Evolutionary conservation across 92 coral and sea anemone genomes (phyloP).

Genomic region (Pocillopora meandrina): DNA sequence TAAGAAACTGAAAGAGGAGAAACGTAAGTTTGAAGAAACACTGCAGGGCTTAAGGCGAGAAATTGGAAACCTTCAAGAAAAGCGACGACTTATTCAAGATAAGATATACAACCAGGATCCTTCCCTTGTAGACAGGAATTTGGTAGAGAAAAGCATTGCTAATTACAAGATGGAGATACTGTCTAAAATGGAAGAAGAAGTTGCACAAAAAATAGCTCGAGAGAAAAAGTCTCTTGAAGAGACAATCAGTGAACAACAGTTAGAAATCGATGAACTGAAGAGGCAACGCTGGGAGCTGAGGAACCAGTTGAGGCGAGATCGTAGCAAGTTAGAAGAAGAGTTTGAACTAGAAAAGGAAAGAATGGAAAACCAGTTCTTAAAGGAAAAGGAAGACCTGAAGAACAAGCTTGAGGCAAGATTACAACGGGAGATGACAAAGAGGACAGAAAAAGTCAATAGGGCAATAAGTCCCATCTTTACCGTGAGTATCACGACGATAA

Average conservation of each 20-base stretch:
- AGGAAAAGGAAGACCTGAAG: slow-evolving; percentile 75
- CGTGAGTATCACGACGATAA: slow-evolving; percentile 49
- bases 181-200: slow-evolving; percentile 81
- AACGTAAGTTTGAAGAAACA: slow-evolving; percentile 77
- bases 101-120: slow-evolving; percentile 81
- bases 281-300: slow-evolving; percentile 78
- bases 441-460: slow-evolving; percentile 51
- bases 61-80: slow-evolving; percentile 77
- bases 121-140: slow-evolving; percentile 56
- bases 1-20: slow-evolving; percentile 65
- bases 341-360: slow-evolving; percentile 72
- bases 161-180: slow-evolving; percentile 82
- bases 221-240: slow-evolving; percentile 80
- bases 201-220: slow-evolving; percentile 60
- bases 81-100: slow-evolving; percentile 79
- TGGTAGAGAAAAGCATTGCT: slow-evolving; percentile 83
- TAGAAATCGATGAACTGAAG: slow-evolving; percentile 76
- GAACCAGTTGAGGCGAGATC: slow-evolving; percentile 72
- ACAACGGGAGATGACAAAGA: slow-evolving; percentile 60
- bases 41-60: slow-evolving; percentile 73
- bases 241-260: slow-evolving; percentile 66
- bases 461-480: slow-evolving; percentile 60
- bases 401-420: slow-evolving; percentile 64
- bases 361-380: slow-evolving; percentile 63
- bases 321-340: slow-evolving; percentile 69